These are phyloP conservation scores for Peribatodes rhomboidaria DNA, from an alignment of 2,888 invertebrate species.

Conservation along the genomic window DNA sequence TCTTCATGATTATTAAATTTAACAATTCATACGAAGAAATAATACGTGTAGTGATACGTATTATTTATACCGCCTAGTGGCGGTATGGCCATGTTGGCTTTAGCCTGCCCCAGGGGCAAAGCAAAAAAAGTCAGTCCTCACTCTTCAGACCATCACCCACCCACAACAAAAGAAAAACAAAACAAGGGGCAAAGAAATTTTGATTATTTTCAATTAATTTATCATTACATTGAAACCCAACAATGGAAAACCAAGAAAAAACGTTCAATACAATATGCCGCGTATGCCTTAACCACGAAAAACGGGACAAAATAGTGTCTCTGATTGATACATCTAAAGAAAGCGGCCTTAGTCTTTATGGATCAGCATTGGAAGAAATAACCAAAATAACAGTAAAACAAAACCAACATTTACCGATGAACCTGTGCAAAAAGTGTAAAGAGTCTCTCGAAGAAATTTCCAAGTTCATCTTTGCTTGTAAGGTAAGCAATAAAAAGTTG, in stretches of 20 bases:
- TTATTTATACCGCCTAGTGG: too few relatives aligned
- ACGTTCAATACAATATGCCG: slow-evolving; percentile 70
- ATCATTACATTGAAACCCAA: background rate
- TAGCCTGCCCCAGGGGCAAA: too few relatives aligned
- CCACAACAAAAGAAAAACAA: background rate
- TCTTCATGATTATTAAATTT: too few relatives aligned
- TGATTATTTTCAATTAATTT: background rate
- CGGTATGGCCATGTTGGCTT: too few relatives aligned
- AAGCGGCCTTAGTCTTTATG: slow-evolving; percentile 66
- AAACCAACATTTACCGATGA: slow-evolving; percentile 64
- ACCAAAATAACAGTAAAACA: slow-evolving; percentile 62
- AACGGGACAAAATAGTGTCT: slow-evolving; percentile 62
- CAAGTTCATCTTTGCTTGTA: slow-evolving; percentile 62
- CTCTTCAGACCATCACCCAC: background rate
- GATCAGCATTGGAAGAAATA: slow-evolving; percentile 64
- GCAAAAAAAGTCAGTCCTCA: too few relatives aligned
- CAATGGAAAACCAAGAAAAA: slow-evolving; percentile 61
- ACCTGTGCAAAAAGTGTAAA: slow-evolving; percentile 71
- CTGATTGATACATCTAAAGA: slow-evolving; percentile 61
- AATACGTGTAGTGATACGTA: too few relatives aligned
- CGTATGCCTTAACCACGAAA: slow-evolving; percentile 64
- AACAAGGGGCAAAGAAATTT: too few relatives aligned
- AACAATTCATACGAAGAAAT: too few relatives aligned
- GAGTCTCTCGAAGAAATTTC: slow-evolving; percentile 65
- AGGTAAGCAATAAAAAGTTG: slow-evolving; percentile 63